Evolutionary conservation across 2,888 invertebrate species (phyloP), one percentile per base, ranked within the genome.

Genomic region (Pterostichus madidus): DNA sequence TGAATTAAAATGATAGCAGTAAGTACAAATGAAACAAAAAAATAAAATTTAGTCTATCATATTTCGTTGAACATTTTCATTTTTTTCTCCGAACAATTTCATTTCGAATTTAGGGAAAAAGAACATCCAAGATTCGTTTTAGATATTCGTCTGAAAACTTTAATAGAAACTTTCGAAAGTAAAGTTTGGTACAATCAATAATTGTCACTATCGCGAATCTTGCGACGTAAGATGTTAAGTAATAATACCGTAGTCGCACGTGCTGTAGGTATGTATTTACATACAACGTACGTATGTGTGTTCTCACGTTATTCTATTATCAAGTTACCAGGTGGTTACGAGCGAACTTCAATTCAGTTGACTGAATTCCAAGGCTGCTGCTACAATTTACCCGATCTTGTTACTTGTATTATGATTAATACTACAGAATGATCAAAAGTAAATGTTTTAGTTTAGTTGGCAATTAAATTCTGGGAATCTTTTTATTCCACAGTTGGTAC

Each of bases 271-370:
- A 53, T 53, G 53, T 53, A 53, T 15, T n/a, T 15, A 17, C 8
- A 13, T 56, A 17, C 13, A 56, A 56, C 17, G 17, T 52, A n/a
- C 11, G 10, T n/a, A 59, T 17, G 13, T 64, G 17, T 39, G 44
- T 71, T 71, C 68, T 71, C 44, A 44, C 44, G 68, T 71, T 71
- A 39, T 71, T 71, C 15, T 17, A 71, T 71, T 71, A 71, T 71
- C 68, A 39, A 44, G 44, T 71, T 71, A 44, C 68, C 5, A 17
- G 44, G 44, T 15, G 68, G 39, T 64, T 44, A 71, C 68, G 56
- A 2, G 2, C 56, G 17, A 71, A 71, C 68, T 64, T 64, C 64
- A 24, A 8, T 64, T 64, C 64, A 71, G 68, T 39, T 71, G 68
- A 71, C 68, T 71, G 68, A 71, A 39, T 71, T 71, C 44, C 68